Conservation (phyloP, 1,140 invertebrate genomes). For the Diuraphis noxia region DNA sequence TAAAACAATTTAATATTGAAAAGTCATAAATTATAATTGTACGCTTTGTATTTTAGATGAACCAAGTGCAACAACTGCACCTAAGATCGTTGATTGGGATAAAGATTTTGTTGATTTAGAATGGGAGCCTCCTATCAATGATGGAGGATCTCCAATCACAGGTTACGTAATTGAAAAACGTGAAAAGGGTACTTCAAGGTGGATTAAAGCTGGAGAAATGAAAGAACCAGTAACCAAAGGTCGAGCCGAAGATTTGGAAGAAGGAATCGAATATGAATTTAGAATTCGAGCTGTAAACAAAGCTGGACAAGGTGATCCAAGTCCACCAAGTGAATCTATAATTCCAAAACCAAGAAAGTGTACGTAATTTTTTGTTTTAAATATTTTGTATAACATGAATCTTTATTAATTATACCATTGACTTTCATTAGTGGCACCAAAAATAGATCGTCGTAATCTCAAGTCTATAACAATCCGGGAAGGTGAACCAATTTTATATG, state of each 20-base stretch:
- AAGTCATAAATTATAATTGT: background rate
- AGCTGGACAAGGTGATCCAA: constrained; percentile 78
- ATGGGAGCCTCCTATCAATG: constrained; percentile 85
- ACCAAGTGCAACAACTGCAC: constrained; percentile 85
- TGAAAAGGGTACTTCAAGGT: constrained; percentile 82
- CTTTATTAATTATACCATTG: constrained; percentile 56
- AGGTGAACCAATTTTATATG: constrained; percentile 80
- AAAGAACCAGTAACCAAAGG: constrained; percentile 77
- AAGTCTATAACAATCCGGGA: constrained; percentile 76
- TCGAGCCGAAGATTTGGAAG: constrained; percentile 77
- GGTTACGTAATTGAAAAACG: constrained; percentile 93
- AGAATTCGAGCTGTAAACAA: constrained; percentile 80
- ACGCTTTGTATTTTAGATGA: constrained; percentile 68
- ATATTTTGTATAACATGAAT: background rate
- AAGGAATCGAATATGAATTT: constrained; percentile 87
- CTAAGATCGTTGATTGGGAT: constrained; percentile 91
- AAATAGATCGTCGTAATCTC: constrained; percentile 83
- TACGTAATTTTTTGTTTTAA: constrained; percentile 64
- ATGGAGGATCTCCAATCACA: constrained; percentile 90
- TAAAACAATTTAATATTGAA: background rate
- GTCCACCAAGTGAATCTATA: constrained; percentile 73
- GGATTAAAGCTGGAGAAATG: constrained; percentile 83
- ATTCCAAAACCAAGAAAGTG: constrained; percentile 83
- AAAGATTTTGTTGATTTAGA: constrained; percentile 90
- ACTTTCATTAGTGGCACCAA: constrained; percentile 77